Evolutionary conservation across 2,113 vertebrate species (phyloP), one percentile per base, ranked within the genome.

Genomic region (Tragelaphus buxtoni): DNA sequence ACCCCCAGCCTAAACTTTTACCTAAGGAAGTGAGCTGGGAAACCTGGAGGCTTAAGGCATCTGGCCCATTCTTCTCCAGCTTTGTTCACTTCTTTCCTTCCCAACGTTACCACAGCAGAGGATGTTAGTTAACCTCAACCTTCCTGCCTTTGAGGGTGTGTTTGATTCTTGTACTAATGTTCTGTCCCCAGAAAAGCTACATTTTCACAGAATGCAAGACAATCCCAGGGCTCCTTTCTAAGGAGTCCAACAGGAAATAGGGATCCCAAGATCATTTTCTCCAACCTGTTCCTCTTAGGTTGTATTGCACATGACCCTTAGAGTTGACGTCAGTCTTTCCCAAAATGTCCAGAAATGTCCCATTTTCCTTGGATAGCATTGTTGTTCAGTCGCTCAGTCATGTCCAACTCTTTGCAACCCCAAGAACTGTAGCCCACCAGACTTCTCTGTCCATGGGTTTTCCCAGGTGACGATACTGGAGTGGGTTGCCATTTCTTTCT

Each of bases 11-110:
- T 51, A 95, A 97, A 86, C 84, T 95, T 91, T 95, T 88, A 95
- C 96, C 65, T 85, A 94, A 90, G 93, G 91, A 97, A 97, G 74
- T 84, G 35, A 88, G 83, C 86, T 60, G 61, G 93, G 74, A 89
- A 95, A 60, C 82, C 91, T 3, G 16, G 81, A 84, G 61, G 74
- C 79, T 94, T 56, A 26, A 89, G 65, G 56, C 26, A 6, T 76
- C 93, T 93, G 87, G 55, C 91, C 94, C 61, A 39, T 88, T 96
- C 81, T 96, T 95, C 61, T 96, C 56, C 24, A 94, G 55, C 47
- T 94, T 90, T 89, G 88, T 94, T 89, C 11, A 10, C 53, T 88
- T 80, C 60, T 97, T 94, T 51, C 81, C 76, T 96, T 96, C 90
- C 80, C 84, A 69, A 26, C n/a, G 26, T 87, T 47, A 39, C 84